Percentiles rank a stretch among this genome's conserved stretches.
Evolutionary conservation across 2,888 invertebrate species (phyloP).

Genomic region (Pollenia labialis): DNA sequence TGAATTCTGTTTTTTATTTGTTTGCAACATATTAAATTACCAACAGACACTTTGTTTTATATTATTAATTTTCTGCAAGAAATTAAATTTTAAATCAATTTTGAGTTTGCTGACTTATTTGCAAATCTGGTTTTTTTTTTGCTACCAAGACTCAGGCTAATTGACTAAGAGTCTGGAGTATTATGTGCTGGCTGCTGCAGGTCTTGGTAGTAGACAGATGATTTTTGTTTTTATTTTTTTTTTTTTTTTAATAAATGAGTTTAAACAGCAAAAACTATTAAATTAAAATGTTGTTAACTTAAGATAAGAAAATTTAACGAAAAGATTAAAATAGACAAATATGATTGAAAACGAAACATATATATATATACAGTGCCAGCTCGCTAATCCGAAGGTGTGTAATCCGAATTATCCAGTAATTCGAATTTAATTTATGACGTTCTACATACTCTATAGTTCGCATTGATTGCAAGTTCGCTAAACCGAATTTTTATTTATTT

Average conservation of each 20-base stretch:
- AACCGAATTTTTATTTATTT: too few species aligned
- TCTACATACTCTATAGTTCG: too few species aligned
- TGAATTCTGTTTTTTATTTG: too few species aligned
- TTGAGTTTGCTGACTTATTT: conserved; percentile 7
- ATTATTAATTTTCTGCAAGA: background rate
- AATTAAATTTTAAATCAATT: conserved; percentile 28
- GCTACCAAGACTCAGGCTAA: conserved; percentile 1
- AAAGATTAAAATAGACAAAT: background rate
- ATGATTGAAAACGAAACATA: too few species aligned
- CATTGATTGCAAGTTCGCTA: too few species aligned
- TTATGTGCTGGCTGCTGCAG: background rate
- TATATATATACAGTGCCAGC: too few species aligned
- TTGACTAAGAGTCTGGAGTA: conserved; percentile 25
- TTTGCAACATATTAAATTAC: too few species aligned
- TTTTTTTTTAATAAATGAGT: background rate
- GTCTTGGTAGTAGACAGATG: background rate
- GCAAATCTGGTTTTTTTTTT: background rate
- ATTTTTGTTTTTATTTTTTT: background rate
- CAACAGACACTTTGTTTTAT: background rate
- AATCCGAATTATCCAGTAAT: too few species aligned
- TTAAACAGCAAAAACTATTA: background rate
- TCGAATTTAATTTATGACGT: too few species aligned
- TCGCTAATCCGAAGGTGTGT: too few species aligned
- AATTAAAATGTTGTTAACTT: background rate
- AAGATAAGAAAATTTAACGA: background rate